A percentile compares a stretch with the other conserved stretches of the same genome.
phyloP scores from a whole-genome alignment of 2,888 invertebrate species.

The Ectemnius continuus region DNA sequence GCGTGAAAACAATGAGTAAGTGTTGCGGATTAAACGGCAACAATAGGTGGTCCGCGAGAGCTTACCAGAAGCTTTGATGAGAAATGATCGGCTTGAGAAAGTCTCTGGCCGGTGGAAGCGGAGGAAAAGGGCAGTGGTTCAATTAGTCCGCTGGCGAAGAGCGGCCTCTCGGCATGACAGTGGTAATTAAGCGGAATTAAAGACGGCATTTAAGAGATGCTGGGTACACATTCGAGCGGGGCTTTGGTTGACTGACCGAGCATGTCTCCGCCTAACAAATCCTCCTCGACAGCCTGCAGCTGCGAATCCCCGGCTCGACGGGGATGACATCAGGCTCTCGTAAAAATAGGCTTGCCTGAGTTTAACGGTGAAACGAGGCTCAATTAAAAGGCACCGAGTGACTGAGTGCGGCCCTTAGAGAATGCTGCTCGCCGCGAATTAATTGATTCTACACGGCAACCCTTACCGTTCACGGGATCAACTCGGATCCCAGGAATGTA shows the following conservation, averaged over 20 bases:
- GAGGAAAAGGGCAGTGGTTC: constrained; percentile 39
- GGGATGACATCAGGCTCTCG: constrained; percentile 41
- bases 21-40: constrained; percentile 20
- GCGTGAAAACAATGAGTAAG: constrained; percentile 1
- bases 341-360: constrained; percentile 40
- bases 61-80: constrained; percentile 29
- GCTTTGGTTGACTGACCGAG: constrained; percentile 64
- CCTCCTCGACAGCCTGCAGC: constrained; percentile 24
- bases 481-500: too few relatives aligned
- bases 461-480: too few relatives aligned
- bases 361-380: constrained; percentile 32
- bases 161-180: constrained; percentile 15
- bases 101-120: background rate
- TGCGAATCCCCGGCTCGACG: constrained; percentile 27
- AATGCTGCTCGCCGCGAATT: constrained; percentile 12
- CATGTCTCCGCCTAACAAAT: constrained; percentile 1
- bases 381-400: constrained; percentile 42
- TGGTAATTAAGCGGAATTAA: constrained; percentile 68
- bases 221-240: constrained; percentile 16
- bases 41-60: constrained; percentile 33
- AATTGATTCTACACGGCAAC: constrained; percentile 10
- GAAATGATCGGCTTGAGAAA: constrained; percentile 10
- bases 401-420: constrained; percentile 22
- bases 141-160: constrained; percentile 53
- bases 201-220: constrained; percentile 55